Percentiles rank a stretch among this genome's conserved stretches.
These are phyloP conservation scores for Acrobeloides nanus DNA, from an alignment of 2,888 invertebrate species.

Conservation along the genomic window DNA sequence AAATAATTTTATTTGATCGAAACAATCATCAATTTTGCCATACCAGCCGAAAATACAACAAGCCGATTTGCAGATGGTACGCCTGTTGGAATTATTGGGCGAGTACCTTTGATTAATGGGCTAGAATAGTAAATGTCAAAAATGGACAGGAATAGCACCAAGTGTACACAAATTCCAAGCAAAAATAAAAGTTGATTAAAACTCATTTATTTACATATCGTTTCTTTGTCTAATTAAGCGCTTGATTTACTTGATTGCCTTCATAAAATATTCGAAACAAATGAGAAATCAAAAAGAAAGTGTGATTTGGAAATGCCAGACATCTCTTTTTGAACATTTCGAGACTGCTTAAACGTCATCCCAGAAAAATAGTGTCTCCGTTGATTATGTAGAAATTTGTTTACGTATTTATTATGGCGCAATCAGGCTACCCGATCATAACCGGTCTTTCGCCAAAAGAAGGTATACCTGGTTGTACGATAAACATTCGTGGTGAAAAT, in stretches of 20 bases:
- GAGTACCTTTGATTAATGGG: constrained; percentile 71
- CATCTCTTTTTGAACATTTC: no score
- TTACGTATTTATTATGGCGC: constrained; percentile 1
- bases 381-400: no score
- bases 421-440: constrained; percentile 59
- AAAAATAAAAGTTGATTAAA: constrained; percentile 21
- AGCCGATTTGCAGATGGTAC: constrained; percentile 67
- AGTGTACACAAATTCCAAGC: constrained; percentile 39
- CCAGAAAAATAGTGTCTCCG: no score
- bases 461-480: constrained; percentile 73
- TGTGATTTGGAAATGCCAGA: no score
- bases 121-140: constrained; percentile 89
- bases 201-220: no score
- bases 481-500: constrained; percentile 90
- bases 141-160: constrained; percentile 68
- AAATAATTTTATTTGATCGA: constrained; percentile 8
- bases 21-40: no score
- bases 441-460: constrained; percentile 97
- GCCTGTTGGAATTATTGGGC: constrained; percentile 35
- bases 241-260: no score
- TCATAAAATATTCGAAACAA: no score
- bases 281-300: no score
- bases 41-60: constrained; percentile 79
- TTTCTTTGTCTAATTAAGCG: no score
- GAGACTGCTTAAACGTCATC: no score